phyloP scores from a whole-genome alignment of 2,797 vertebrate genomes.

The Tapera naevia region DNA sequence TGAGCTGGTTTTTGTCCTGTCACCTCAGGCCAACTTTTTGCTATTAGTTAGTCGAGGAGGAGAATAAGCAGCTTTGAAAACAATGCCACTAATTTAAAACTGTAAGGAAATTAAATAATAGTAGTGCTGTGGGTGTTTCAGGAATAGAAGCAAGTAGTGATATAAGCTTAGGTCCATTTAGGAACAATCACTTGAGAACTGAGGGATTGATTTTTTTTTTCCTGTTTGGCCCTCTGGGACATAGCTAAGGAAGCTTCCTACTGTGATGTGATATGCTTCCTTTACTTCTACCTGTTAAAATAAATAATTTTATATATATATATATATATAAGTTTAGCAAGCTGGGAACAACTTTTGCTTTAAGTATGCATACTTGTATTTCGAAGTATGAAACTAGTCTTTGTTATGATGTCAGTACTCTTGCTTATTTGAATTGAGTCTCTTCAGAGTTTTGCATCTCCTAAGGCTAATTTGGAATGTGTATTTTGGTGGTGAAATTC shows the following conservation, averaged over 20 bases:
- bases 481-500: not conserved
- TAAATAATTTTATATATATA: not conserved
- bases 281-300: no score
- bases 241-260: not conserved
- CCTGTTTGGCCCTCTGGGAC: not conserved
- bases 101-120: not conserved
- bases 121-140: not conserved
- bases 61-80: not conserved
- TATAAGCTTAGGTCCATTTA: not conserved
- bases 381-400: not conserved
- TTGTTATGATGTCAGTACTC: not conserved
- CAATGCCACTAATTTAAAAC: not conserved
- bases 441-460: not conserved
- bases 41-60: not conserved
- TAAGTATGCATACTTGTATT: not conserved
- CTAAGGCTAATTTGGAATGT: not conserved
- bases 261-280: no score
- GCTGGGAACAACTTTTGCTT: not conserved
- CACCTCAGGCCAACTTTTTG: not conserved
- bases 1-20: not conserved
- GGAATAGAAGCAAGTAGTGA: not conserved
- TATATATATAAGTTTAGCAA: not conserved
- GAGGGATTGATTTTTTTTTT: not conserved
- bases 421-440: not conserved
- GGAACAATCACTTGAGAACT: not conserved